Percentiles rank a stretch among this genome's conserved stretches.
Evolutionary conservation across 1,140 invertebrate genomes (phyloP).

Genomic region (Drosophila leontia): DNA sequence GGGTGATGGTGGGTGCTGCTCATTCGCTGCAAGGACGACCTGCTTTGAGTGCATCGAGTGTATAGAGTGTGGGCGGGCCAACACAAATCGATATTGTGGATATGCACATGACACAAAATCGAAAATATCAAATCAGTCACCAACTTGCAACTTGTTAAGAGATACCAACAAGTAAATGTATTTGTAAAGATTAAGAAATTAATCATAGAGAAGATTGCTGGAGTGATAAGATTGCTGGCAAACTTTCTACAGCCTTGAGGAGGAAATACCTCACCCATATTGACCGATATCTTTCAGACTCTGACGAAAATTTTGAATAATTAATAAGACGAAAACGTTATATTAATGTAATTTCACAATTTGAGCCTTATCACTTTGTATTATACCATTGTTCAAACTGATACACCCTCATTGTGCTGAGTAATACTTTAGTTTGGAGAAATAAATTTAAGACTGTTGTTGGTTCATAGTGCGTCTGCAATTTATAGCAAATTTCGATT

Average conservation of each 20-base stretch:
- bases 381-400: background rate
- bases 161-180: background rate
- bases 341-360: background rate
- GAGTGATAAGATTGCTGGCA: background rate
- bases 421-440: background rate
- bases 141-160: background rate
- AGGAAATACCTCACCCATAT: background rate
- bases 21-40: constrained; percentile 60
- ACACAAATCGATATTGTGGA: constrained; percentile 33
- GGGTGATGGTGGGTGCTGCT: background rate
- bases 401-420: background rate
- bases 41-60: constrained; percentile 34
- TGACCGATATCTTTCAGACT: background rate
- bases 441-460: background rate
- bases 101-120: constrained; percentile 9
- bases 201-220: background rate
- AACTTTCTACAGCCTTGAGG: too few species aligned
- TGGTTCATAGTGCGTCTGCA: background rate
- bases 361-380: too few species aligned
- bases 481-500: background rate
- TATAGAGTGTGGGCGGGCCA: constrained; percentile 33
- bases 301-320: background rate
- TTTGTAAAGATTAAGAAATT: constrained; percentile 1
- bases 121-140: background rate
- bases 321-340: too few species aligned